Evolutionary conservation across 30 jellyfish, hydroid and myxozoan genomes (phyloP).

Genomic region (Euphysa ruthae): DNA sequence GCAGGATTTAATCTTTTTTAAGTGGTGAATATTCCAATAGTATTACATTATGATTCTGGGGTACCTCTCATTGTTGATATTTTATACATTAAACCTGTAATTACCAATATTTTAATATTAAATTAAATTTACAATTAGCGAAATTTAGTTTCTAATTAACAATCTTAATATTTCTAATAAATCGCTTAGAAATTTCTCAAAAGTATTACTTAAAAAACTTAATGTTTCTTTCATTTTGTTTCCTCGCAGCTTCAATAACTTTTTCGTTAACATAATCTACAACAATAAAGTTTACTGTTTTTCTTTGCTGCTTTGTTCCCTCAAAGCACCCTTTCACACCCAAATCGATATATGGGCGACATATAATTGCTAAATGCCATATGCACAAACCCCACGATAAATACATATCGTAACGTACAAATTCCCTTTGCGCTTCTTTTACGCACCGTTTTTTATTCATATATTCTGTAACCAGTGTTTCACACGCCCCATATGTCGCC

Average conservation of each 20-base stretch:
- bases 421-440: constrained; percentile 26
- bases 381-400: constrained; percentile 61
- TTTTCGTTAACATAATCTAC: constrained; percentile 52
- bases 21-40: too few species aligned
- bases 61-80: too few species aligned
- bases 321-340: constrained; percentile 36
- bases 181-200: too few species aligned
- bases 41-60: too few species aligned
- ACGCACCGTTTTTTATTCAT: constrained; percentile 38
- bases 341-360: constrained; percentile 10
- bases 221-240: constrained; percentile 36
- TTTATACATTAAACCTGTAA: too few species aligned
- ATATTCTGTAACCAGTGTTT: constrained; percentile 20
- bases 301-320: constrained; percentile 9
- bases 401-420: constrained; percentile 58
- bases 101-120: too few species aligned
- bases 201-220: too few species aligned
- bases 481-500: constrained; percentile 28
- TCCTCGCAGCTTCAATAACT: constrained; percentile 47
- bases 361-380: constrained; percentile 41
- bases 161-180: too few species aligned
- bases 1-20: too few species aligned
- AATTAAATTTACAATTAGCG: too few species aligned
- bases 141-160: too few species aligned
- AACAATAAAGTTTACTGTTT: constrained; percentile 53